Base-by-base conservation (phyloP, 2,113 vertebrate species). In the Bujurquina vittata region DNA sequence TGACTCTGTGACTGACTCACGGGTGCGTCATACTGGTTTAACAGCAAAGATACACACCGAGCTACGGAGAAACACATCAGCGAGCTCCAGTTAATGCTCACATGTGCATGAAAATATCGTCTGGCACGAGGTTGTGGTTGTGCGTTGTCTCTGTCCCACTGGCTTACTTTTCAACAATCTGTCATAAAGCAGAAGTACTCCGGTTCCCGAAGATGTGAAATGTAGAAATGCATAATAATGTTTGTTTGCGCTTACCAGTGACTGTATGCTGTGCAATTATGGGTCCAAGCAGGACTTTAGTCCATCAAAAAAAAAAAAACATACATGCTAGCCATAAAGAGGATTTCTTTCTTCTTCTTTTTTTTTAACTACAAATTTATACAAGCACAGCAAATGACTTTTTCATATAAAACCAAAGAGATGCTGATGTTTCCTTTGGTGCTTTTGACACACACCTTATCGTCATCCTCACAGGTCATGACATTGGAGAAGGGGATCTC, bases 401-500 rank as follows among this genome's bases (percentile, higher is more conserved):
- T 59, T 33, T 60, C 31, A 43, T 52, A 18, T n/a, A 9, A 54
- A 33, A 73, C 12, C 73, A 75, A 43, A 56, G 22, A 7, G 14
- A 58, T 20, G 26, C 22, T 67, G 12, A 55, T 49, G 10, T 59
- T 35, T 62, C 20, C 18, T 2, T 22, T 3, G 2, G 7, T 26
- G 14, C 12, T 11, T 2, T n/a, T 3, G 17, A 58, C 69, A 58
- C 89, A 46, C 37, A 99, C 98, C 97, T 99, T 99, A 93, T 99
- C 98, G 0, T 98, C 98, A 12, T 99, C 98, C 88, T 99, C 98
- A 1, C 98, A 99, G 0, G 96, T 98, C 97, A 99, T 98, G 86
- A 92, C 93, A 26, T 92, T 93, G 79, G 92, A 92, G 80, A 93
- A 94, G 22, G 92, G 91, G 89, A 99, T 99, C 94, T 99, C 98